These are phyloP conservation scores for Lycocorax pyrrhopterus DNA, from an alignment of 2,113 vertebrate species.

Conservation along the genomic window DNA sequence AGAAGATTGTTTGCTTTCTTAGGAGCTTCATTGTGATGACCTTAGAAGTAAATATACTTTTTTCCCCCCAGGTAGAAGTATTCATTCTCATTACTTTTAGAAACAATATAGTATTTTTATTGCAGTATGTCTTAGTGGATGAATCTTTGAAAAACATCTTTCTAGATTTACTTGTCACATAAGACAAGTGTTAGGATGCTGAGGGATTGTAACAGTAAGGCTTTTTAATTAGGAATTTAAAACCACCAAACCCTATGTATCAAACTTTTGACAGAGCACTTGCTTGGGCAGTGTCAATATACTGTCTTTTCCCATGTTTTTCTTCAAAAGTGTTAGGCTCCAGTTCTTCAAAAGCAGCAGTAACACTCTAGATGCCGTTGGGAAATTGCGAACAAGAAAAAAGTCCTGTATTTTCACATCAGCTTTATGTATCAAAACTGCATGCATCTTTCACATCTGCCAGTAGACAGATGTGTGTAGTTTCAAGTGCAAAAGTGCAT, in stretches of 20 bases:
- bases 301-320: not conserved
- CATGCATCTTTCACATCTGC: not conserved
- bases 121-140: not conserved
- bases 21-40: not conserved
- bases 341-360: not conserved
- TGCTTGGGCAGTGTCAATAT: not conserved
- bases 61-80: not conserved
- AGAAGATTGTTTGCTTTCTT: not conserved
- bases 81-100: not conserved
- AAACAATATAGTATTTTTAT: not conserved
- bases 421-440: not conserved
- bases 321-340: not conserved
- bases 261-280: not conserved
- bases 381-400: not conserved
- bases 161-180: not conserved
- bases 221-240: not conserved
- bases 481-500: conserved; percentile 13
- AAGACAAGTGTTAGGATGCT: not conserved
- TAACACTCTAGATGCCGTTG: not conserved
- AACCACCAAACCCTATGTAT: not conserved
- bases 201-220: not conserved
- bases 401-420: not conserved
- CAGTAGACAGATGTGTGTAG: not conserved
- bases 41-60: not conserved
- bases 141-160: not conserved